These are phyloP conservation scores for Alligator mississippiensis DNA, from an alignment of 2,113 vertebrate genomes.

Conservation along the genomic window DNA sequence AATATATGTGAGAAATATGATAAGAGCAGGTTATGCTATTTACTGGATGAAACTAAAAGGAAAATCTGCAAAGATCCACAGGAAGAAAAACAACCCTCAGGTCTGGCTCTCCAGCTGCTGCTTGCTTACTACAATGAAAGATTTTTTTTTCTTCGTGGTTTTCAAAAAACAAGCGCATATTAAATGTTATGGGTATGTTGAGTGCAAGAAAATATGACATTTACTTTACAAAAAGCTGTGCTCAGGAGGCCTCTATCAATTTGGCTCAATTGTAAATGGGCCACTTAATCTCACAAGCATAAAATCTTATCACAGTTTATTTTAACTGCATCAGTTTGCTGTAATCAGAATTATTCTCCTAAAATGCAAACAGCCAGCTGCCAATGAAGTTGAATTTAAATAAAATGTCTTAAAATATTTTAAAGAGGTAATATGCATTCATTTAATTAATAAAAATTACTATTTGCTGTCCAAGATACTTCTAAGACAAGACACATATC, in stretches of 20 bases:
- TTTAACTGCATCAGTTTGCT: slow-evolving; percentile 20
- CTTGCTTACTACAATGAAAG: too few relatives aligned
- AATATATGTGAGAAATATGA: too few relatives aligned
- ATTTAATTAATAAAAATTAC: neutral
- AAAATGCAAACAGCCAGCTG: slow-evolving; percentile 6
- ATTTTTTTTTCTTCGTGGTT: too few relatives aligned
- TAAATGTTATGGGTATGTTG: too few relatives aligned
- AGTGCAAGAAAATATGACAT: neutral
- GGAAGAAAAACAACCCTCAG: too few relatives aligned
- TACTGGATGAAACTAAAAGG: too few relatives aligned
- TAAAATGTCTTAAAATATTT: neutral
- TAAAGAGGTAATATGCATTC: neutral
- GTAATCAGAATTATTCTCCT: neutral
- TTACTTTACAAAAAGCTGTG: neutral
- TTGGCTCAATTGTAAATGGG: neutral
- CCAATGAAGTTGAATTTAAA: neutral
- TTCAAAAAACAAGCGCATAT: too few relatives aligned
- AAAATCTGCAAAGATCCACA: too few relatives aligned
- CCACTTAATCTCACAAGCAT: neutral
- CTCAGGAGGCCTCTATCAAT: neutral
- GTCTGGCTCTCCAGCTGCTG: too few relatives aligned
- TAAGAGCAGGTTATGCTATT: too few relatives aligned
- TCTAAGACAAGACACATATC: neutral
- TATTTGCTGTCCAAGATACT: neutral
- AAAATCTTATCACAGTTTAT: neutral